These are phyloP conservation scores for Agrypnia vestita DNA, from an alignment of 1,140 invertebrate genomes.

Conservation along the genomic window DNA sequence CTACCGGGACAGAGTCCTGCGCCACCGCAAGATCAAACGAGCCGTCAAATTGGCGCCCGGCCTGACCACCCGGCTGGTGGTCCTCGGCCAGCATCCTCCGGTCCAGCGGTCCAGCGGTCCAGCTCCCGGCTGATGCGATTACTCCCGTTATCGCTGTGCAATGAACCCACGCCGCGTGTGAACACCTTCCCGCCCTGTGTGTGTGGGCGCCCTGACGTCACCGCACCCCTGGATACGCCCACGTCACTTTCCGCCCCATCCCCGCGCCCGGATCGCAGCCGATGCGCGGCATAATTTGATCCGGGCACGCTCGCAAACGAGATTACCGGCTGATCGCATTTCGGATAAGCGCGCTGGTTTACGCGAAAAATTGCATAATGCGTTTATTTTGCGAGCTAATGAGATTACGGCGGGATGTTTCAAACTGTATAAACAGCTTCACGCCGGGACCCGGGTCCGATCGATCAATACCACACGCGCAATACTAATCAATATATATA, in stretches of 20 bases:
- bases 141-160: background rate
- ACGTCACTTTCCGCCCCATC: slow-evolving; percentile 10
- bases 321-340: background rate
- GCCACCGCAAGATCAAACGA: too few species aligned
- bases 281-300: slow-evolving; percentile 16
- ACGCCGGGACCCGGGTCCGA: too few species aligned
- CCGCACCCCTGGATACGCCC: slow-evolving; percentile 38
- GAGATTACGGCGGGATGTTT: too few species aligned
- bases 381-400: background rate
- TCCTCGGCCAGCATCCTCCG: background rate
- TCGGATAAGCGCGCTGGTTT: background rate
- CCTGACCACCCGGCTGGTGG: background rate
- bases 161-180: slow-evolving; percentile 10
- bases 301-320: background rate
- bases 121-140: slow-evolving; percentile 4
- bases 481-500: too few species aligned
- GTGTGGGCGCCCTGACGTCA: slow-evolving; percentile 33
- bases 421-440: too few species aligned
- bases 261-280: background rate
- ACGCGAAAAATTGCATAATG: background rate
- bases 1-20: too few species aligned
- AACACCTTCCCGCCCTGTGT: slow-evolving; percentile 13
- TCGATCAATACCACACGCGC: too few species aligned
- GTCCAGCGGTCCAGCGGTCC: background rate
- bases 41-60: too few species aligned